A percentile compares a stretch with the other conserved stretches of the same genome.
Evolutionary conservation across 2,888 invertebrate species (phyloP).

Genomic region (Cantharis rufa): DNA sequence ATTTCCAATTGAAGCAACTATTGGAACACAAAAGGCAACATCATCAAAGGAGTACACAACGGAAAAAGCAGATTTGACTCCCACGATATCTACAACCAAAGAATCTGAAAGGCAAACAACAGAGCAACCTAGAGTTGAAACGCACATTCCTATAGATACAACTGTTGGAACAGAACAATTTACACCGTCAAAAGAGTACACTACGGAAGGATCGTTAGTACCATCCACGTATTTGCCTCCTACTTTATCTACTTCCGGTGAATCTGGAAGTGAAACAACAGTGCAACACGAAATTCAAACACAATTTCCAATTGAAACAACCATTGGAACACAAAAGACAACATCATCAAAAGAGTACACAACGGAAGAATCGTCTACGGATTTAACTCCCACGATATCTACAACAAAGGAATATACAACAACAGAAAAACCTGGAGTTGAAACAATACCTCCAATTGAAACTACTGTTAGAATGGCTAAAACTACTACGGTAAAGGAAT

Average conservation of each 20-base stretch:
- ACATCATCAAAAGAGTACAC: not conserved
- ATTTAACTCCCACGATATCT: not conserved
- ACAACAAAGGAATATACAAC: not conserved
- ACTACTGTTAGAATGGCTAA: constrained; percentile 5
- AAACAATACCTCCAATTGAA: not conserved
- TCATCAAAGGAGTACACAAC: not conserved
- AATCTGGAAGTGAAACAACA: no score
- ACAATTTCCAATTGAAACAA: not conserved
- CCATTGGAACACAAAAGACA: no score
- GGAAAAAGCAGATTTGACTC: not conserved
- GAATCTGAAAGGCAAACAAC: not conserved
- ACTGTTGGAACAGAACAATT: not conserved
- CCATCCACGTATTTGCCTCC: no score
- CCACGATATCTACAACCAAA: no score
- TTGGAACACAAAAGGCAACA: not conserved
- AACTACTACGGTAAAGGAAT: not conserved
- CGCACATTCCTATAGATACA: no score
- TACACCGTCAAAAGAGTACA: not conserved
- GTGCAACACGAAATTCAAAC: not conserved
- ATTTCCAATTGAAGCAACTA: not conserved
- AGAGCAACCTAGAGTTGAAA: not conserved
- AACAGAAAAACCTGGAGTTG: not conserved
- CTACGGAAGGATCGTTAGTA: no score
- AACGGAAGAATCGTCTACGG: not conserved
- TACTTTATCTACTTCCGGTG: no score